A percentile compares a stretch with the other conserved stretches of the same genome.
These are phyloP conservation scores for Tinamus major DNA, from an alignment of 2,797 vertebrate species.

Conservation along the genomic window DNA sequence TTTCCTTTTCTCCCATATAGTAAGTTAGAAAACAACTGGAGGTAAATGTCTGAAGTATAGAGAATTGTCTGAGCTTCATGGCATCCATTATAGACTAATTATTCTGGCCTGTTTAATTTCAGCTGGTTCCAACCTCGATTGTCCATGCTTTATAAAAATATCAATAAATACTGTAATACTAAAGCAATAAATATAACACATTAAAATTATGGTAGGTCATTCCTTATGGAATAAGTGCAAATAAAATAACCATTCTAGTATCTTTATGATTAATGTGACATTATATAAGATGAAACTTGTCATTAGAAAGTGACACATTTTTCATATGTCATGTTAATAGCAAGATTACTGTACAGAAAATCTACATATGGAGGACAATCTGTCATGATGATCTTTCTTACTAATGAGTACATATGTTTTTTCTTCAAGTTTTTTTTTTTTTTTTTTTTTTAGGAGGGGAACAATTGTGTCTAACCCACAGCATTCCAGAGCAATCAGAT, in stretches of 20 bases:
- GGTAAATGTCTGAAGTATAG: neutral
- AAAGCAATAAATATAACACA: neutral
- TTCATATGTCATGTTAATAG: slow-evolving; percentile 28
- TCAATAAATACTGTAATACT: neutral
- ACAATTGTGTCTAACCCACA: slow-evolving; percentile 52
- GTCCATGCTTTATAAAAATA: neutral
- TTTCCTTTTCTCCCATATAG: slow-evolving; percentile 36
- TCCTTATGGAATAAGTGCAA: neutral
- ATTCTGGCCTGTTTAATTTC: slow-evolving; percentile 3
- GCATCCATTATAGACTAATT: neutral
- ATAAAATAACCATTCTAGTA: neutral
- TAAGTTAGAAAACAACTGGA: slow-evolving; percentile 14
- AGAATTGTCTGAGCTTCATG: neutral
- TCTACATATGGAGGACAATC: slow-evolving; percentile 60
- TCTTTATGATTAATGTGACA: neutral
- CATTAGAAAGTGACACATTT: slow-evolving; percentile 48
- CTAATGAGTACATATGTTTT: slow-evolving; percentile 64
- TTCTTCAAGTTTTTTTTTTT: slow-evolving; percentile 32
- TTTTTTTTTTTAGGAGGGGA: neutral
- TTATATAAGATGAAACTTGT: slow-evolving; percentile 10
- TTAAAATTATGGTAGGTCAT: neutral
- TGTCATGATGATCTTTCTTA: slow-evolving; percentile 62
- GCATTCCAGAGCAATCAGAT: slow-evolving; percentile 49
- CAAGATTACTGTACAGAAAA: slow-evolving; percentile 13
- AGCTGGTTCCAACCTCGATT: neutral